Base-by-base conservation (phyloP, 35 echinoderm and acorn worm species). In the Amphiura filiformis region DNA sequence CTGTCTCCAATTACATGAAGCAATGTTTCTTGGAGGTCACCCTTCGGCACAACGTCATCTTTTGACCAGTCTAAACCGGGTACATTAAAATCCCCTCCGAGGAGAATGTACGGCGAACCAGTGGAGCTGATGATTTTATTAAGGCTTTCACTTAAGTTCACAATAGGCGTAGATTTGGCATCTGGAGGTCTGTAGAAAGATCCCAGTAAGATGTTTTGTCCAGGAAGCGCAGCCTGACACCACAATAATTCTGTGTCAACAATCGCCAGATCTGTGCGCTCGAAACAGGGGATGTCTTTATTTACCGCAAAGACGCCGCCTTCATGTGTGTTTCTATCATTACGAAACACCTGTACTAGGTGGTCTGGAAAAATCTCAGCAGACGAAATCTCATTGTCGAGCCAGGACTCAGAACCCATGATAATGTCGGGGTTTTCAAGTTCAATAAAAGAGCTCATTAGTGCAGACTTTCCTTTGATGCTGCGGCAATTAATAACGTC, bases 251-350 rank as follows among this genome's bases (percentile, higher is more conserved):
- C 79, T 34, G 36, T 81, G 37, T 35, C 3, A 13, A 12, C 32
- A 9, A 34, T 13, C 35, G 33, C 12, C 3, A 81, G 79, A 37
- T 81, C 79, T 81, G 28, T 81, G 28, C 79, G 32, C 38, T 81
- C 79, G 37, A 81, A 81, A 37, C 79, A 77, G 28, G 79, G 79
- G 28, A 81, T 81, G 31, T 34, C 18, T 81, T 81, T 81, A 14
- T 81, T 81, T 14, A 81, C 79, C 9, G 79, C 79, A 15, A 81
- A 12, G 11, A 81, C 9, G 18, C 15, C 79, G 13, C 18, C 79
- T 52, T 7, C 20, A 7, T 52, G 20, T n/a, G n/a, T n/a, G n/a
- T n/a, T 52, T 52, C 7, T 52, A 20, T 52, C 44, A 7, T 52
- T 52, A 7, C 44, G 7, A 20, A 52, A 52, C 20, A 52, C 44